Percentiles rank a stretch among this genome's conserved stretches.
phyloP scores from a whole-genome alignment of 2,113 vertebrate genomes.

The Chascanopsetta lugubris region DNA sequence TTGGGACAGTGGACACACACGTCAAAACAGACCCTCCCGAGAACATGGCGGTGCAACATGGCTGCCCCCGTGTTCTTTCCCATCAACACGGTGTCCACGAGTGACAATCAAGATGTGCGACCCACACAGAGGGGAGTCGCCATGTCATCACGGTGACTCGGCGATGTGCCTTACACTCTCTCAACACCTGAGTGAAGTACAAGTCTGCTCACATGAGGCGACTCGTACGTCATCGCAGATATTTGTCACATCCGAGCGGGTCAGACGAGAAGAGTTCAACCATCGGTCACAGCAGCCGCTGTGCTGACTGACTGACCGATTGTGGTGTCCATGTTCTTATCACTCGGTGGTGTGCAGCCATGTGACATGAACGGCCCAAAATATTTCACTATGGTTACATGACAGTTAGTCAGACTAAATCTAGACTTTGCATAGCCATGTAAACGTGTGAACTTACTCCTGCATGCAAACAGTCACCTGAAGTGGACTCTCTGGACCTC shows the following conservation, averaged over 20 bases:
- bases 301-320: no score
- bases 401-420: no score
- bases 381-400: no score
- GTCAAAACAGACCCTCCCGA: background rate
- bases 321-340: slow-evolving; percentile 33
- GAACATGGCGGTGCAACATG: background rate
- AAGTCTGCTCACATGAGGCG: no score
- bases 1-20: background rate
- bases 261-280: background rate
- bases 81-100: background rate
- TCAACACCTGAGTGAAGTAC: no score
- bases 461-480: background rate
- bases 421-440: no score
- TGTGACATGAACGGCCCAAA: background rate
- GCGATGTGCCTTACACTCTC: no score
- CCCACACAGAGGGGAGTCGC: background rate
- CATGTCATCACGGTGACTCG: background rate
- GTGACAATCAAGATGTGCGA: background rate
- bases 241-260: no score
- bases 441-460: no score
- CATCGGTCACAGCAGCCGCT: no score
- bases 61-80: background rate
- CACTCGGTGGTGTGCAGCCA: background rate
- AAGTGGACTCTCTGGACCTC: no score
- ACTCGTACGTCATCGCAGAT: no score